Percentiles rank a stretch among this genome's conserved stretches.
Evolutionary conservation across 1,140 invertebrate genomes (phyloP).

Genomic region (Trinorchestia longiramus): DNA sequence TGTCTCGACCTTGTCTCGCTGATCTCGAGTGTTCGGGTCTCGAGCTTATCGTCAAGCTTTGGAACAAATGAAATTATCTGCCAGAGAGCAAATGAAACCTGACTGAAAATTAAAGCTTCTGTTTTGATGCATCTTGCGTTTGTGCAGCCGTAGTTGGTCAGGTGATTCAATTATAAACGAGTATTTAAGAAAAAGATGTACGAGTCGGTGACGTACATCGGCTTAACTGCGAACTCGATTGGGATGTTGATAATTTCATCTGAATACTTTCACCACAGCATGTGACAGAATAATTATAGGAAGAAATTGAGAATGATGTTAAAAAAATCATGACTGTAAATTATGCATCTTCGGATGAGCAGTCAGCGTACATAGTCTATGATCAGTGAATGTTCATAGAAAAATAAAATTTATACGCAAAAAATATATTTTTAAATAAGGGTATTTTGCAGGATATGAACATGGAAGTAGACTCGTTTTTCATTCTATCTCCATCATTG

Average conservation of each 20-base stretch:
- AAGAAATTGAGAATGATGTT: not conserved
- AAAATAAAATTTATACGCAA: no score
- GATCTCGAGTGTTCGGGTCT: not conserved
- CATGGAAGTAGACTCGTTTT: no score
- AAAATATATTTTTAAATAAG: no score
- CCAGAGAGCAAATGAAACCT: not conserved
- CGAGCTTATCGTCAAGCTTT: not conserved
- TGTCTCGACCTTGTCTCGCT: not conserved
- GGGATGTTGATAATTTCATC: not conserved
- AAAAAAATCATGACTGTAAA: no score
- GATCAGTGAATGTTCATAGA: no score
- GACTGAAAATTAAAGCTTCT: not conserved
- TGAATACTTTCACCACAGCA: not conserved
- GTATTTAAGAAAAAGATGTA: not conserved
- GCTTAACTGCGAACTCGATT: not conserved
- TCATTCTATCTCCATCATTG: no score
- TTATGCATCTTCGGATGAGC: no score
- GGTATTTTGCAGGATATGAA: no score
- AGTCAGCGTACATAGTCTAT: no score
- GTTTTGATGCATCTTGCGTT: not conserved
- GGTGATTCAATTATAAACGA: not conserved
- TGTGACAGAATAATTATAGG: not conserved
- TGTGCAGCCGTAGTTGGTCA: not conserved
- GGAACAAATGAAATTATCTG: slow-evolving; percentile 9
- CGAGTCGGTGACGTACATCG: not conserved